Evolutionary conservation across 2,113 vertebrate genomes (phyloP).

Genomic region (Callorhinus ursinus): DNA sequence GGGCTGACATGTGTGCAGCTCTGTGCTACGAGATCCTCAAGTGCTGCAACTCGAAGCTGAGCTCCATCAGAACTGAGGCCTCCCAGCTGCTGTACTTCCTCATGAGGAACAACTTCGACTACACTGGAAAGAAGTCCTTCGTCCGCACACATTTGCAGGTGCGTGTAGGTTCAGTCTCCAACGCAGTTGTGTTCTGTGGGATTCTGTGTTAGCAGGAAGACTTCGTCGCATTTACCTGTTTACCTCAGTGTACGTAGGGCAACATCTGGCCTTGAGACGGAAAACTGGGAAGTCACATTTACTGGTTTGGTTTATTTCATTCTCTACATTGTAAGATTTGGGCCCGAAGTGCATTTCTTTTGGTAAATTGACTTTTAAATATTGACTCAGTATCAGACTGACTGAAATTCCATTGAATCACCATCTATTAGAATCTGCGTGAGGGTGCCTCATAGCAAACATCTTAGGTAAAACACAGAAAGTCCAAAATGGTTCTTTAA

Average conservation of each 20-base stretch:
- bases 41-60: constrained; percentile 98
- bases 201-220: neutral
- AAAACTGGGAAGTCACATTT: neutral
- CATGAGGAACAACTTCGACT: constrained; percentile 99
- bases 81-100: constrained; percentile 98
- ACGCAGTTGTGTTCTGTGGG: accelerated
- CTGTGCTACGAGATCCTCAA: constrained; percentile 99
- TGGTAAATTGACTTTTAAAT: neutral
- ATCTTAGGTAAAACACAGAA: neutral
- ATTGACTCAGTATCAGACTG: neutral
- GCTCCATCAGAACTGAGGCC: constrained; percentile 95
- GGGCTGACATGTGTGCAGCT: constrained; percentile 97
- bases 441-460: neutral
- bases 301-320: neutral
- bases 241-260: neutral
- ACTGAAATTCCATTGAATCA: neutral
- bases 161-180: constrained; percentile 17
- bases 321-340: neutral
- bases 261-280: neutral
- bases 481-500: neutral
- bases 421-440: neutral
- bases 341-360: neutral
- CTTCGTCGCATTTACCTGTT: accelerated
- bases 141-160: constrained; percentile 98
- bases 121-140: constrained; percentile 97